Evolutionary conservation across 1,140 invertebrate genomes (phyloP).

Genomic region (Lepidurus apus): DNA sequence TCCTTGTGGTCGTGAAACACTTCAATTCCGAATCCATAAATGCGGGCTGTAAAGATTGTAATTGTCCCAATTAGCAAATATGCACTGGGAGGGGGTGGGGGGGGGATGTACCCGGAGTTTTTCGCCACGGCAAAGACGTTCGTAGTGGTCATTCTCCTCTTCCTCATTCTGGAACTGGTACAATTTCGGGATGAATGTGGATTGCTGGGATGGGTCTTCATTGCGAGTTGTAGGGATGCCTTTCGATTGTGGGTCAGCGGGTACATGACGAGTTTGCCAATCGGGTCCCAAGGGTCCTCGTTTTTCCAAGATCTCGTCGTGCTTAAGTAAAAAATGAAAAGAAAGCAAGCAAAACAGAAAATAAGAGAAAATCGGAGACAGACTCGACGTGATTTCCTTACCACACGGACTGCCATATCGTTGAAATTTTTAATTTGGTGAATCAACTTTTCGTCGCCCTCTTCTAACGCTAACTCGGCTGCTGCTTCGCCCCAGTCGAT

Average conservation of each 20-base stretch:
- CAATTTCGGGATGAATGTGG: constrained; percentile 39
- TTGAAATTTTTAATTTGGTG: constrained; percentile 44
- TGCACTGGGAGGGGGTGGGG: neutral
- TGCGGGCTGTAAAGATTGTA: neutral
- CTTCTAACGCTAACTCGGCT: constrained; percentile 35
- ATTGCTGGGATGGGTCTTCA: constrained; percentile 33
- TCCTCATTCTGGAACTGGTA: constrained; percentile 40
- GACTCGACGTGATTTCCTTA: constrained; percentile 37
- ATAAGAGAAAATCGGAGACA: neutral
- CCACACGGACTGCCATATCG: constrained; percentile 42
- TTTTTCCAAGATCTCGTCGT: constrained; percentile 39
- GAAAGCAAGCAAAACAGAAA: too few species aligned
- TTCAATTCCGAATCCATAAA: neutral
- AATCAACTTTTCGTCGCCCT: constrained; percentile 23
- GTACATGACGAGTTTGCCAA: constrained; percentile 42
- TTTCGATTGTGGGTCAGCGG: constrained; percentile 38
- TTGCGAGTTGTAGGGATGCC: constrained; percentile 23
- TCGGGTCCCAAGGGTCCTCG: constrained; percentile 38
- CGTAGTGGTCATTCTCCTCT: constrained; percentile 46
- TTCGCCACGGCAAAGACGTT: constrained; percentile 43
- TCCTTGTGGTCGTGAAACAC: neutral
- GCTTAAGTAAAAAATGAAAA: constrained; percentile 35
- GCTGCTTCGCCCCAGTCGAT: constrained; percentile 47
- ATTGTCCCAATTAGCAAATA: constrained; percentile 20
- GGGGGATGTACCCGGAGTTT: constrained; percentile 37